Base-by-base conservation (phyloP, 2,888 invertebrate genomes). In the Amblyteles armatorius region DNA sequence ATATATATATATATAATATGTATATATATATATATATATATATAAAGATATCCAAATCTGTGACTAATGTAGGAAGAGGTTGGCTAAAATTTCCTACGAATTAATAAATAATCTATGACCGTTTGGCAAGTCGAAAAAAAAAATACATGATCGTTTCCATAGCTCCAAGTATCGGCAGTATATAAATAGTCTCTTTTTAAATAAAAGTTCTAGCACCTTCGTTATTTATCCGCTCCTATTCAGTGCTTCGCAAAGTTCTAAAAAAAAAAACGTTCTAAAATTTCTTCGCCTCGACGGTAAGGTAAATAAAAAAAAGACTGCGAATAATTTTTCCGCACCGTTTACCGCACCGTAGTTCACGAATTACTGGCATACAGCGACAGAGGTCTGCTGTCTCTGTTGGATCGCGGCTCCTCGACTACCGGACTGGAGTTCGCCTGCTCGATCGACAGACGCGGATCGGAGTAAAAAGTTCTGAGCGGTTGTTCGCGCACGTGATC, bases 401-500 rank as follows among this genome's bases (percentile, higher is more conserved):
- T 83, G 11, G 83, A 22, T 5, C 40, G 29, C 13, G 22, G 13
- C 6, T 48, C 73, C 16, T 68, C 71, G 19, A 19, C 67, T 4
- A 7, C 13, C 19, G 57, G 22, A 19, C 11, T 57, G n/a, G 63
- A 79, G 65, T 73, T 55, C 22, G 48, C 87, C 82, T 90, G 90
- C 67, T 92, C 92, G 4, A 89, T 76, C 16, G 91, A 90, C 74
- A 93, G 87, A 79, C 91, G 89, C 11, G 93, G 93, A 87, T 93
- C 93, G 13, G 93, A 93, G 73, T 93, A 91, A 83, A 91, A 93
- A 0, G 93, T 92, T 77, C 92, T 90, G 29, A 92, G 82, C 16
- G 91, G 91, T 29, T 91, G 91, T 71, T 92, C 92, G 72, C 93
- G 91, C 9, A 93, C 88, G 79, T 92, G 90, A 87, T 93, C 93